Base-by-base conservation (phyloP, 2,888 invertebrate genomes). In the Pocota personata region DNA sequence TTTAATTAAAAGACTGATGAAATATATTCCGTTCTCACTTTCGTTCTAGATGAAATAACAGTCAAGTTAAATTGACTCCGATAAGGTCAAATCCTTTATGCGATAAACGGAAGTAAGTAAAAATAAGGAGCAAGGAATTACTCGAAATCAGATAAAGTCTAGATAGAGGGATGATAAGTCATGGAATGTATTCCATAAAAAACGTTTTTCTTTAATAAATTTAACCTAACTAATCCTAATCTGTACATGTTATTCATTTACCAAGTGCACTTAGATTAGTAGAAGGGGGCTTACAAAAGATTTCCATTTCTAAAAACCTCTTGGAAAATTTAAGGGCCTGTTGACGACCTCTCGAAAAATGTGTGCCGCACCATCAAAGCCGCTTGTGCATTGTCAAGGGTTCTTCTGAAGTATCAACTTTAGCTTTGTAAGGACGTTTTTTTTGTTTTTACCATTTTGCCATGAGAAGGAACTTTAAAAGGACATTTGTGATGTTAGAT, bases 271-370 rank as follows among this genome's bases (percentile, higher is more conserved):
- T 73, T 19, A 12, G n/a, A 60, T 32, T 43, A 48, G 46, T 14
- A 58, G 35, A 48, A 48, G 60, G 40, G 30, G n/a, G 12, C 60
- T 58, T 58, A 32, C n/a, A 16, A 19, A 62, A 19, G 14, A 27
- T 50, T 19, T 50, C 50, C 52, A 52, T 73, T 62, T 3, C 50
- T 62, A 16, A 60, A 62, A 48, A 37, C 10, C 72, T 27, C 60
- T 73, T 48, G 27, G 8, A 52, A 67, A 66, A 67, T 16, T 27
- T 60, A 30, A 72, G 60, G 62, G 72, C 50, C 7, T 10, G 37
- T 40, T 73, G 50, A 73, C 7, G 60, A 32, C 40, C 37, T 27
- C 50, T 37, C 19, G 35, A 24, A 43, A 35, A 58, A 48, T 58
- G 30, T 58, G 35, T 58, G 71, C 5, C 30, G 16, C 43, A 57